These are phyloP conservation scores for Harpalus rubripes DNA, from an alignment of 2,888 invertebrate species.

Conservation along the genomic window DNA sequence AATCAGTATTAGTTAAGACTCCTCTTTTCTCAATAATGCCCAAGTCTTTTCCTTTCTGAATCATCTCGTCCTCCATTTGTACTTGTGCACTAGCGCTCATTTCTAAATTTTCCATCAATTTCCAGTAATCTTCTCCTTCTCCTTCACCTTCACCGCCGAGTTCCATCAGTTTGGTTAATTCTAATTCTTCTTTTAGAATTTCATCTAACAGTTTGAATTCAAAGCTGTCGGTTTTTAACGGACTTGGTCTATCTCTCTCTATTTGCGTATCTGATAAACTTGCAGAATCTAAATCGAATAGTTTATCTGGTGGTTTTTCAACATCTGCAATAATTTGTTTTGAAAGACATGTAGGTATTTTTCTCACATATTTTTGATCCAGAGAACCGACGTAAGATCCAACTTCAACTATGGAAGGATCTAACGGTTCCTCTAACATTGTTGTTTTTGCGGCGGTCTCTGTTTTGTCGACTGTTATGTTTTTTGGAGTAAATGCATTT, in stretches of 20 bases:
- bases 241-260: constrained; percentile 69
- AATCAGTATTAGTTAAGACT: constrained; percentile 45
- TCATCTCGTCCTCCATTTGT: constrained; percentile 47
- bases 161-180: constrained; percentile 70
- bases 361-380: constrained; percentile 71
- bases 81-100: not conserved
- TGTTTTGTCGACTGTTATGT: constrained; percentile 72
- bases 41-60: constrained; percentile 48
- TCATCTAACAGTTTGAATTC: constrained; percentile 74
- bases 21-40: constrained; percentile 22
- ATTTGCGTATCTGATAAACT: constrained; percentile 81
- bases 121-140: constrained; percentile 20
- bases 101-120: not conserved
- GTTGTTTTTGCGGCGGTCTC: constrained; percentile 72
- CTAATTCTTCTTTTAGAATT: constrained; percentile 74
- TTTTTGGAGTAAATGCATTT: constrained; percentile 69
- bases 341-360: constrained; percentile 70
- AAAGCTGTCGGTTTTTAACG: constrained; percentile 70
- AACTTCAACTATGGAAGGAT: constrained; percentile 72
- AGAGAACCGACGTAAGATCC: constrained; percentile 75
- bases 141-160: constrained; percentile 19
- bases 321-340: constrained; percentile 70
- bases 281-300: constrained; percentile 80
- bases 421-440: constrained; percentile 72
- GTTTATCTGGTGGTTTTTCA: constrained; percentile 68